phyloP scores from a whole-genome alignment of 2,113 vertebrate genomes.

The Emydocephalus ijimae region DNA sequence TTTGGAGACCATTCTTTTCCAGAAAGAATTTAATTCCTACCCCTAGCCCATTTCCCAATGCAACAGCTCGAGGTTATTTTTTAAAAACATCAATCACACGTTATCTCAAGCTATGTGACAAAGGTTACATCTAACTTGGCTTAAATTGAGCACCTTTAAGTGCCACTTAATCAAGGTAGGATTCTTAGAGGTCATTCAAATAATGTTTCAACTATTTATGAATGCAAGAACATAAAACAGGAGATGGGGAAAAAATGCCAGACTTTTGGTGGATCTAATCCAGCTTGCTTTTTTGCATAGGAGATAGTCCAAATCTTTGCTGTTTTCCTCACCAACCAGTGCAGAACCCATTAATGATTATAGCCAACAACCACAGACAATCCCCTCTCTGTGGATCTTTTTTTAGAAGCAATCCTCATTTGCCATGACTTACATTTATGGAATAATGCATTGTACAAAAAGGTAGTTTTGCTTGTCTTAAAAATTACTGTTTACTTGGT shows the following conservation, averaged over 20 bases:
- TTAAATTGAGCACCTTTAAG: not conserved
- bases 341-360: not conserved
- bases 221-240: not conserved
- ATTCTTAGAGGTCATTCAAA: not conserved
- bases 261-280: not conserved
- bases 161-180: not conserved
- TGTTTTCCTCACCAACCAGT: not conserved
- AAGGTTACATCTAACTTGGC: not conserved
- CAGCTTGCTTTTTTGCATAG: not conserved
- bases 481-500: not conserved
- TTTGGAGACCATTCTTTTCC: too few species aligned
- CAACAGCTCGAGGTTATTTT: not conserved
- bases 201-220: not conserved
- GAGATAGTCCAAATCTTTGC: not conserved
- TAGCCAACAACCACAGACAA: not conserved
- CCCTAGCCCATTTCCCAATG: not conserved
- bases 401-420: not conserved
- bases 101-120: not conserved
- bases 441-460: not conserved
- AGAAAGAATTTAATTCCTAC: not conserved
- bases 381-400: not conserved
- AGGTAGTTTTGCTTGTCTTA: not conserved
- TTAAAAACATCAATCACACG: not conserved
- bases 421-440: not conserved
- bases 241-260: not conserved